These are phyloP conservation scores for Tridacna crocea DNA, from an alignment of 2,888 invertebrate species.

Conservation along the genomic window DNA sequence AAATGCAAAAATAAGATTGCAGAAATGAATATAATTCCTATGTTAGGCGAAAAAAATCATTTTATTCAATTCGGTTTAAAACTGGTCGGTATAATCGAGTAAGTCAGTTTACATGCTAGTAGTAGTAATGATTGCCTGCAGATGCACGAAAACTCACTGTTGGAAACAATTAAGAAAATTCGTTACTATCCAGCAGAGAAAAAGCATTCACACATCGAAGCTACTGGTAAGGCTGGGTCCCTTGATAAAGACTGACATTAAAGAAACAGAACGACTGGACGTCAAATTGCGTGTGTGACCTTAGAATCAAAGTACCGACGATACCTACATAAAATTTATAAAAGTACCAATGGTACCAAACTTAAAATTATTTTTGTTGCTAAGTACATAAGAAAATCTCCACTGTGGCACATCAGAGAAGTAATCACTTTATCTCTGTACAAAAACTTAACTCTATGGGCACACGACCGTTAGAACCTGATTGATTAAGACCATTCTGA, in stretches of 20 bases:
- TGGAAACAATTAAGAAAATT: slow-evolving; percentile 5
- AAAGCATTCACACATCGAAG: neutral
- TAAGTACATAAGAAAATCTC: no score
- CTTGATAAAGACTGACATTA: neutral
- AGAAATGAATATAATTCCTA: no score
- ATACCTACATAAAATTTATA: neutral
- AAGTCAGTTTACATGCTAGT: no score
- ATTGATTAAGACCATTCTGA: no score
- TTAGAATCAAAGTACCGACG: neutral
- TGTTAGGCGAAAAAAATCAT: no score
- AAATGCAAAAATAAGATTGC: no score
- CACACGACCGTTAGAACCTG: no score
- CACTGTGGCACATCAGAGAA: no score
- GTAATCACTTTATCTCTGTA: no score
- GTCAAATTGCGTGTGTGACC: neutral
- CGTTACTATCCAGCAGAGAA: neutral
- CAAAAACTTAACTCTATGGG: no score
- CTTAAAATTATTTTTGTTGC: neutral
- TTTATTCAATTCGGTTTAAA: no score
- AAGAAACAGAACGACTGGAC: neutral
- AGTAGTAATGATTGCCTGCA: neutral
- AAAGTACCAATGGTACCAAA: slow-evolving; percentile 8
- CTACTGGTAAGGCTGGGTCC: neutral
- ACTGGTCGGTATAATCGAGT: no score
- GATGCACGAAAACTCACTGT: neutral